Evolutionary conservation across 2,797 vertebrate species (phyloP), one percentile per base, ranked within the genome.

Genomic region (Cynopterus sphinx): DNA sequence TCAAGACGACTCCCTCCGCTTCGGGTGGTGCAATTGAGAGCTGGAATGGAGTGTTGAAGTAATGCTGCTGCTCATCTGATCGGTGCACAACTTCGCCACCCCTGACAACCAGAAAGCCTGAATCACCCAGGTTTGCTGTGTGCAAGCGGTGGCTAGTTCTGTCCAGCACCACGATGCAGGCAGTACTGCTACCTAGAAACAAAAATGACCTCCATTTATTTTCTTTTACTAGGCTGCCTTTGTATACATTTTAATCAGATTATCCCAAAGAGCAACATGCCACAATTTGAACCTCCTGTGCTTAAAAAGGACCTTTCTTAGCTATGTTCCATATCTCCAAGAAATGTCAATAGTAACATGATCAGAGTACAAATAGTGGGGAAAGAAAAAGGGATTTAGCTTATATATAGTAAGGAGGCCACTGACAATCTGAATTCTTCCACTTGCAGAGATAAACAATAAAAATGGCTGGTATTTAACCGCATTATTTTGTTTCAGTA

Each of bases 11-110:
- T 26, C 99, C 99, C 97, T 99, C 99, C 0, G 99, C 99, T 90
- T 99, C 99, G 0, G 99, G 99, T 1, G 99, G 99, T 2, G 99
- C 99, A 15, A 99, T 99, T 0, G 99, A 99, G 65, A 99, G 99
- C 90, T 99, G 99, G 98, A 99, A 99, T 28, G 99, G 99, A 63
- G 99, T 99, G 99, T 99, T 99, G 98, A 99, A 99, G 98, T 99
- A 99, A 98, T 99, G 99, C 98, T 99, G 99, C 98, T 99, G 99
- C 96, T 99, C 99, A 3, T 99, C 99, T 0, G 99, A 99, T 3
- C 99, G 99, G 96, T 99, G 99, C 12, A 99, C 99, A 33, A 99
- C 99, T 96, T 99, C 99, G 11, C 99, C 99, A 11, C 99, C 99
- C 71, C 99, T 98, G 61, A 99, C 99, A 28, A 99, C 99, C 97